phyloP scores from a whole-genome alignment of 2,797 vertebrate species.

The Trichosurus vulpecula region DNA sequence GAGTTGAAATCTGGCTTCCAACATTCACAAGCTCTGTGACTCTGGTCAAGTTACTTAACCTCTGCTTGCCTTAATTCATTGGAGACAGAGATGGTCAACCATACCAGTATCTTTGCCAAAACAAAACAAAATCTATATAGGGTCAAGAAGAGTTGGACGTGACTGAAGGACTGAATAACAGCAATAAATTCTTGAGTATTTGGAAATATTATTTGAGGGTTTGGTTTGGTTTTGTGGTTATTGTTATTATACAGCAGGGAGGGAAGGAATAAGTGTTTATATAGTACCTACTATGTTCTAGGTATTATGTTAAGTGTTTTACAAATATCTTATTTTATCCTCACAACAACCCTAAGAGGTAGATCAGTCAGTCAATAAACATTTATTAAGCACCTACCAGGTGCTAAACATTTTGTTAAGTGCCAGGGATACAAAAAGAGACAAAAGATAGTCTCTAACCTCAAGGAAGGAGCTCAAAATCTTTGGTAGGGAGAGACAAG shows the following conservation, averaged over 20 bases:
- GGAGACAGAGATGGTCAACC: not conserved
- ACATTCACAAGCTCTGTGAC: not conserved
- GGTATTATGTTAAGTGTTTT: not conserved
- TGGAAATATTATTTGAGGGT: not conserved
- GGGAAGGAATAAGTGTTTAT: constrained; percentile 64
- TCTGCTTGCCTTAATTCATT: not conserved
- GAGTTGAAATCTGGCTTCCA: not conserved
- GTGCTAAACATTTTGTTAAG: not conserved
- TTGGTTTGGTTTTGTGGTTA: not conserved
- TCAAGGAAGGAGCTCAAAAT: not conserved
- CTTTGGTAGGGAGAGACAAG: too few species aligned
- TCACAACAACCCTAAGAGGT: not conserved
- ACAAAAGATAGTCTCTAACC: not conserved
- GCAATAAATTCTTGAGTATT: not conserved
- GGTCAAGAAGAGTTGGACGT: not conserved
- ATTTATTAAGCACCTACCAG: not conserved
- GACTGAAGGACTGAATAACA: not conserved
- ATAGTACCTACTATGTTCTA: not conserved
- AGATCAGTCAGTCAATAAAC: not conserved
- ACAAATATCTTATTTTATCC: not conserved
- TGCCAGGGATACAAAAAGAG: not conserved
- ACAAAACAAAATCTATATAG: not conserved
- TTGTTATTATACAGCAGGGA: not conserved
- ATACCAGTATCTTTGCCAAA: not conserved
- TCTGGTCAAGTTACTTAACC: not conserved